Conservation (phyloP, 2,888 invertebrate genomes). For the Euplexia lucipara region DNA sequence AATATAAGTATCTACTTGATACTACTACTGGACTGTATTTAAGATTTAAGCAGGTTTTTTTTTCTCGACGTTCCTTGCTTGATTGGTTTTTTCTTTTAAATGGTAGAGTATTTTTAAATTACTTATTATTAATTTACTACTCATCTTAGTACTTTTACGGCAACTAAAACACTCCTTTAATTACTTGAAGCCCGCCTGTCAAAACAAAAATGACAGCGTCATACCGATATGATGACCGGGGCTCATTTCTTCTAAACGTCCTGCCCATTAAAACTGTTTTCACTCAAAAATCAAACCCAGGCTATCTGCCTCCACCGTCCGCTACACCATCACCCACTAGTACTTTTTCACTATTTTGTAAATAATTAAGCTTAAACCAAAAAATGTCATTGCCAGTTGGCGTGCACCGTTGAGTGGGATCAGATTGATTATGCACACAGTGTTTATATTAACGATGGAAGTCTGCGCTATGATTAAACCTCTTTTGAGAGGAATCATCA, state of each 20-base stretch:
- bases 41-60: too few species aligned
- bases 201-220: too few species aligned
- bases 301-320: slow-evolving; percentile 17
- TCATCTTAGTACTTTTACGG: too few species aligned
- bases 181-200: too few species aligned
- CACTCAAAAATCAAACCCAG: slow-evolving; percentile 69
- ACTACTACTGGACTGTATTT: too few species aligned
- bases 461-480: slow-evolving; percentile 29
- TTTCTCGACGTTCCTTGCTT: too few species aligned
- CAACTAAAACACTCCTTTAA: too few species aligned
- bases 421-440: slow-evolving; percentile 71
- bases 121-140: too few species aligned
- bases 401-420: slow-evolving; percentile 66
- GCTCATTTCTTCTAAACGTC: too few species aligned
- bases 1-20: neutral
- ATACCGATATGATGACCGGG: too few species aligned
- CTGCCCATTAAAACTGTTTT: neutral
- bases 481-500: slow-evolving; percentile 6
- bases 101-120: too few species aligned
- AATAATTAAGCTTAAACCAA: slow-evolving; percentile 89
- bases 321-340: slow-evolving; percentile 29
- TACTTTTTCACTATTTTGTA: slow-evolving; percentile 85
- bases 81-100: too few species aligned
- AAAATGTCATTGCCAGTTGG: slow-evolving; percentile 86
- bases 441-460: slow-evolving; percentile 55